phyloP scores from a whole-genome alignment of 1,140 invertebrate species.

The Zaprionus camerounensis region DNA sequence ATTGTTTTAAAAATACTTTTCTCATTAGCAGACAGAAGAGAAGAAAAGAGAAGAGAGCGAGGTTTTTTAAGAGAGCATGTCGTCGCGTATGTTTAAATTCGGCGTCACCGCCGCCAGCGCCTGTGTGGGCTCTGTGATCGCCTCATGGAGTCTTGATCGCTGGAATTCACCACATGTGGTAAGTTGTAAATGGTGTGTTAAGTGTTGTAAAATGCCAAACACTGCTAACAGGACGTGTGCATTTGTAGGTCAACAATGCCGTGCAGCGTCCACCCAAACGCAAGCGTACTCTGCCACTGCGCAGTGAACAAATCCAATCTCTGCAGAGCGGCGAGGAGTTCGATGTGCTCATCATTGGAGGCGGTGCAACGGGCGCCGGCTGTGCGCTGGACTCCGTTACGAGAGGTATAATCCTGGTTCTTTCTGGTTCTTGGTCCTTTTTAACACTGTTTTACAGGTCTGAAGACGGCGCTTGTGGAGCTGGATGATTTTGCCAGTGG shows the following conservation, averaged over 20 bases:
- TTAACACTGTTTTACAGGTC: constrained; percentile 36
- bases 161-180: constrained; percentile 77
- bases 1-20: constrained; percentile 15
- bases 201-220: too few relatives aligned
- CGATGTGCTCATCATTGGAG: constrained; percentile 98
- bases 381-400: constrained; percentile 96
- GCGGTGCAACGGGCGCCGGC: constrained; percentile 96
- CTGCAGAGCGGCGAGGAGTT: constrained; percentile 91
- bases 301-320: constrained; percentile 92
- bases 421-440: not conserved
- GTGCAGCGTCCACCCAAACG: constrained; percentile 86
- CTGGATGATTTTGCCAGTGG: constrained; percentile 99
- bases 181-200: not conserved
- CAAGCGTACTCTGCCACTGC: constrained; percentile 90
- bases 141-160: constrained; percentile 72
- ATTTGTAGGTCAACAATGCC: constrained; percentile 79
- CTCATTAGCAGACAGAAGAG: constrained; percentile 29
- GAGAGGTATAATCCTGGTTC: constrained; percentile 86
- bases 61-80: constrained; percentile 65
- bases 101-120: constrained; percentile 79
- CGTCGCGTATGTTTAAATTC: constrained; percentile 80
- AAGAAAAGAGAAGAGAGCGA: constrained; percentile 12
- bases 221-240: too few relatives aligned
- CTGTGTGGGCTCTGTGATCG: constrained; percentile 69
- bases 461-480: constrained; percentile 98